A percentile compares a stretch with the other conserved stretches of the same genome.
phyloP scores from a whole-genome alignment of 2,113 vertebrate genomes.

The Anthoscopus minutus region DNA sequence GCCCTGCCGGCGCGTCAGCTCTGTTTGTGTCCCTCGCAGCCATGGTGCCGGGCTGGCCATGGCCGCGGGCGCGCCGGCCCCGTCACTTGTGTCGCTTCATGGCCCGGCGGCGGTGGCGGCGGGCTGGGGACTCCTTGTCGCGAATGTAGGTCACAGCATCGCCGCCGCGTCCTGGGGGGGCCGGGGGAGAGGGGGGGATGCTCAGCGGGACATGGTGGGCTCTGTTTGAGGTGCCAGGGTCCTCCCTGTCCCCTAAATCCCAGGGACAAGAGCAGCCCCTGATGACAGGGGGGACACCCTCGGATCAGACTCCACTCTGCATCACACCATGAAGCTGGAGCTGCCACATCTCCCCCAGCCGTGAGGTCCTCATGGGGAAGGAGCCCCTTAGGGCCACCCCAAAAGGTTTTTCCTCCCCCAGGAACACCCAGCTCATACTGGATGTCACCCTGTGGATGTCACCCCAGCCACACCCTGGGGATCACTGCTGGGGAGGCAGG shows the following conservation, averaged over 20 bases:
- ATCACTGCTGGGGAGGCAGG: background rate
- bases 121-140: background rate
- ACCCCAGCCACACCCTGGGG: background rate
- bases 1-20: background rate
- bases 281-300: background rate
- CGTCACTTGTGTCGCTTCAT: background rate
- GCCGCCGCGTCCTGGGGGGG: background rate
- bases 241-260: background rate
- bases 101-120: background rate
- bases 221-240: background rate
- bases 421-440: background rate
- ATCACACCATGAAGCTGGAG: background rate
- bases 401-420: accelerated
- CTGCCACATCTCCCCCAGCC: background rate
- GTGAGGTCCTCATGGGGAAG: background rate
- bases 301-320: accelerated
- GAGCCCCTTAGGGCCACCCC: background rate
- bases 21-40: background rate
- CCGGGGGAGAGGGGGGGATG: background rate
- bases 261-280: background rate
- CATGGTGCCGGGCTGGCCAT: background rate
- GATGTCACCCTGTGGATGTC: background rate
- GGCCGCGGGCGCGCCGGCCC: background rate
- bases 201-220: background rate
- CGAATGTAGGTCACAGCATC: slow-evolving; percentile 1